Evolutionary conservation across 2,888 invertebrate genomes (phyloP), one percentile per base, ranked within the genome.

Genomic region (Oxycera nigricornis): DNA sequence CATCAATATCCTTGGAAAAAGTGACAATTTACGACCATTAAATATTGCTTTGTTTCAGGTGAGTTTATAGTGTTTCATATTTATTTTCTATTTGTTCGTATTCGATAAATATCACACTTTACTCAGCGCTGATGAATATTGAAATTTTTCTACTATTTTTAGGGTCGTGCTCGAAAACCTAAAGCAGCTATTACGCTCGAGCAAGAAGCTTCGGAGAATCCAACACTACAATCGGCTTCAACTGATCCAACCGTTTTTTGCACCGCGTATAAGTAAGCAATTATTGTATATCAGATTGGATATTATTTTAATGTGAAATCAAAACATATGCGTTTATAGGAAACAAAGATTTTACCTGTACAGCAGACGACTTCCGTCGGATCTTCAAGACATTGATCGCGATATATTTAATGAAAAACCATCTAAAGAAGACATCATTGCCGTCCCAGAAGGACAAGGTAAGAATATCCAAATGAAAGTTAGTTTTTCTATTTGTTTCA

Each of bases 401-500:
- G 99, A 96, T 82, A 91, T 98, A 1, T 98, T 98, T 85, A 99
- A 99, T 83, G 99, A 99, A 86, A 97, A 97, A 82, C 99, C 99
- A 0, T 95, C 97, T 0, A 99, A 99, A 83, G 99, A 99, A 85
- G 99, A 99, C 81, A 95, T 97, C 73, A 94, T 98, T 79, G 94
- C 99, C 0, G 96, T 98, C 0, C 96, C 95, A 0, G 96, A 96
- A 82, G 90, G 93, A 72, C 89, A 91, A 85, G 90, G 91, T 90
- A 83, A 78, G 76, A 73, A 41, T 76, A 35, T 35, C 35, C 11
- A 35, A 35, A 35, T 35, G 11, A 35, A 7, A n/a, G n/a, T n/a
- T n/a, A n/a, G 35, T 35, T 11, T 7, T 46, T 46, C 46, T 11
- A 46, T 46, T 46, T 46, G 26, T 1, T 26, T 28, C 50, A 22